phyloP scores from a whole-genome alignment of 2,797 vertebrate genomes.

The Lycodopsis pacificus region DNA sequence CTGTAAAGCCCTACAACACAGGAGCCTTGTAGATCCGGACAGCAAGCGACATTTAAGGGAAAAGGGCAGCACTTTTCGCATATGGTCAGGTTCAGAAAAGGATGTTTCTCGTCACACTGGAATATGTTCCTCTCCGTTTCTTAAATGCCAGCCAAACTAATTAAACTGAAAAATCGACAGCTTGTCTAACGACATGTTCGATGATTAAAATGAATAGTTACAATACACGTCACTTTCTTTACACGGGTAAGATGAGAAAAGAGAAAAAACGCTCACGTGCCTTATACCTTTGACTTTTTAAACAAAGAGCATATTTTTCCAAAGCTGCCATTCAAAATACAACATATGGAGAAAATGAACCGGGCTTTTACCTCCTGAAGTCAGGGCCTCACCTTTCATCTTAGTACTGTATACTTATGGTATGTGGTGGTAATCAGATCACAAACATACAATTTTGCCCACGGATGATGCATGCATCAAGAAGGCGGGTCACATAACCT shows the following conservation, averaged over 20 bases:
- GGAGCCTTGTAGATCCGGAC: not conserved
- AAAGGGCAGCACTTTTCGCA: constrained; percentile 26
- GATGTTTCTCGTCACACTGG: not conserved
- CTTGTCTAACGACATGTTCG: not conserved
- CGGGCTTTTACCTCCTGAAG: not conserved
- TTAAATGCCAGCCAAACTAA: not conserved
- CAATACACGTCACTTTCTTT: not conserved
- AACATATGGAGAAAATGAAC: not conserved
- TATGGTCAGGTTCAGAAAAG: not conserved
- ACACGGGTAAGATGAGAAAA: not conserved
- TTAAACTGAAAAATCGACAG: not conserved
- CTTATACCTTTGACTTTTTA: not conserved
- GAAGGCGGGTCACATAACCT: not conserved
- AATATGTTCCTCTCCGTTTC: not conserved
- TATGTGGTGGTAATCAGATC: not conserved
- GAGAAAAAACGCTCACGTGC: not conserved
- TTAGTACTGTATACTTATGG: not conserved
- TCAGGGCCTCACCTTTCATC: not conserved
- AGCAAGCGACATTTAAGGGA: constrained; percentile 16
- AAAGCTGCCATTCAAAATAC: not conserved
- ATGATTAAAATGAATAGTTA: not conserved
- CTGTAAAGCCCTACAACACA: constrained; percentile 2
- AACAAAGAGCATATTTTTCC: not conserved
- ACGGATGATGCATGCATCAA: not conserved
- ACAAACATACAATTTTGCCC: not conserved